Percentiles rank a stretch among this genome's conserved stretches.
These are phyloP conservation scores for Ispidina picta DNA, from an alignment of 2,797 vertebrate genomes.

Conservation along the genomic window DNA sequence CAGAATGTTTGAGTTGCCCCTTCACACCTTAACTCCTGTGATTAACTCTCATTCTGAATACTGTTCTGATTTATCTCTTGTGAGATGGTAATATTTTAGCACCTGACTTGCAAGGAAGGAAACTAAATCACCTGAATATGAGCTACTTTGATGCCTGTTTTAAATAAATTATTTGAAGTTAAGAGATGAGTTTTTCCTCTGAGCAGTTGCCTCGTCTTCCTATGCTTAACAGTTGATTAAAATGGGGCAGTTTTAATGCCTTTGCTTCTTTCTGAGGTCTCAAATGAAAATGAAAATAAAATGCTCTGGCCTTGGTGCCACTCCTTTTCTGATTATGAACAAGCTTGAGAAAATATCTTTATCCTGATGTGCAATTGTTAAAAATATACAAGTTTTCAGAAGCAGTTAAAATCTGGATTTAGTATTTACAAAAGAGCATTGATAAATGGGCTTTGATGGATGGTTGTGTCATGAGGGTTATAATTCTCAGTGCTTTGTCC, in stretches of 20 bases:
- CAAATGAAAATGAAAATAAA: background rate
- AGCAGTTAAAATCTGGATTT: background rate
- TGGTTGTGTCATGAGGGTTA: background rate
- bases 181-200: background rate
- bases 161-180: background rate
- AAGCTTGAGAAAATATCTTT: background rate
- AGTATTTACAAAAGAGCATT: background rate
- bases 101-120: background rate
- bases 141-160: background rate
- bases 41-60: background rate
- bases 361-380: background rate
- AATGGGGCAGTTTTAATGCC: background rate
- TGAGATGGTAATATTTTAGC: background rate
- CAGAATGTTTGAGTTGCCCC: background rate
- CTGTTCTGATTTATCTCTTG: background rate
- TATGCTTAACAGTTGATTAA: background rate
- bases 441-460: background rate
- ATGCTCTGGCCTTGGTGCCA: background rate
- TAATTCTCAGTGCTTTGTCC: background rate
- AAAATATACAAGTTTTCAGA: accelerated
- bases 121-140: background rate
- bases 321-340: background rate
- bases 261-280: background rate
- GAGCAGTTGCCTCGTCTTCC: background rate
- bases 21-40: background rate